Evolutionary conservation across 1,140 invertebrate genomes (phyloP).

Genomic region (Telenomus remus): DNA sequence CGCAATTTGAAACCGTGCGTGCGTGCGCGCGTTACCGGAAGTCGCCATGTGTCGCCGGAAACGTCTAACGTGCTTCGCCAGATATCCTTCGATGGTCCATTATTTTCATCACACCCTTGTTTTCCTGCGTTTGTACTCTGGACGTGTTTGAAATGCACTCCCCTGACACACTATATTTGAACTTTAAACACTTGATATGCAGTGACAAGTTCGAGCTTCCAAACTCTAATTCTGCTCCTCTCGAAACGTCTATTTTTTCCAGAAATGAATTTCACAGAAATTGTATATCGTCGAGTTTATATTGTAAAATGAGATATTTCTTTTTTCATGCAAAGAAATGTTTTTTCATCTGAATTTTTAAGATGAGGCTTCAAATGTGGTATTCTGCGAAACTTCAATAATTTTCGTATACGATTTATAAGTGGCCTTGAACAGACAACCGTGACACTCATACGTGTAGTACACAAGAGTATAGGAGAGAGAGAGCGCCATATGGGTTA

Average conservation of each 20-base stretch:
- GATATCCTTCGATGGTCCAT: slow-evolving; percentile 60
- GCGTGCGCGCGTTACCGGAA: slow-evolving; percentile 53
- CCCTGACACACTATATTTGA: slow-evolving; percentile 39
- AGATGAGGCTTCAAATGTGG: background rate
- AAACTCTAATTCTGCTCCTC: background rate
- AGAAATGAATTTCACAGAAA: too few species aligned
- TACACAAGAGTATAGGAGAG: slow-evolving; percentile 33
- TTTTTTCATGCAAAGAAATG: background rate
- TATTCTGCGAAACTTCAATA: background rate
- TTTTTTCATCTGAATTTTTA: background rate
- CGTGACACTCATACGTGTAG: slow-evolving; percentile 38
- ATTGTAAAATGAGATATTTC: too few species aligned
- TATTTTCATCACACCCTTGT: slow-evolving; percentile 58
- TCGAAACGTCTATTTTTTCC: slow-evolving; percentile 23
- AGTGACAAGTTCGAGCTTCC: slow-evolving; percentile 31
- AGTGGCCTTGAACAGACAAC: slow-evolving; percentile 38
- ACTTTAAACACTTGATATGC: slow-evolving; percentile 46
- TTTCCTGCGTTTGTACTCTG: slow-evolving; percentile 46
- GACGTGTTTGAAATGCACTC: slow-evolving; percentile 36
- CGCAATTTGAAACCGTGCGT: slow-evolving; percentile 52
- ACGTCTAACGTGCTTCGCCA: slow-evolving; percentile 49
- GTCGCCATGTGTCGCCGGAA: slow-evolving; percentile 61
- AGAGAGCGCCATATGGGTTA: slow-evolving; percentile 63
- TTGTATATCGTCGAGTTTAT: too few species aligned
- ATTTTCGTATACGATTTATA: slow-evolving; percentile 25